Evolutionary conservation across 2,888 invertebrate species (phyloP), one percentile per base, ranked within the genome.

Genomic region (Troilus luridus): DNA sequence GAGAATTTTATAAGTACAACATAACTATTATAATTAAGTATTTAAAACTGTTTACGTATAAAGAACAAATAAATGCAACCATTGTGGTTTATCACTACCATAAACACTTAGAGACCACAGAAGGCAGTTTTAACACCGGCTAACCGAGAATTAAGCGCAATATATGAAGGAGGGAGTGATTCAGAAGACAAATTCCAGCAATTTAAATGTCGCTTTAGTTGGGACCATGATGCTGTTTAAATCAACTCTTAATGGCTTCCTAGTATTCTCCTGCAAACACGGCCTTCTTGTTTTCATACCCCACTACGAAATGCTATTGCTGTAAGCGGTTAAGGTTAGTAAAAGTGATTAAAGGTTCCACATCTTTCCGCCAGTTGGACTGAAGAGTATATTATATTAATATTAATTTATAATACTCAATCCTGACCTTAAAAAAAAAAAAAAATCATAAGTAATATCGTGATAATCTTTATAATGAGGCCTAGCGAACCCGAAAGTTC

Each of bases 271-370:
- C 64, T 11, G 11, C 62, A 41, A 88, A 88, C 64, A 60, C 27
- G 12, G 27, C 62, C 17, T 92, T 60, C 90, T 92, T 92, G 88
- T 77, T 77, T 77, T 77, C 72, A 77, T 77, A 77, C 41, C 17
- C 72, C 41, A 8, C 72, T 12, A 41, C 24, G 27, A 17, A 77
- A 6, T 67, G 67, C 6, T 67, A 14, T 24, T 67, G 14, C 24
- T 0, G 0, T 7, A 14, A 24, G 19, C 8, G 17, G 72, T 17
- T 77, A 77, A 17, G 12, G 27, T 77, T 77, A 77, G 27, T 41
- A 41, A 41, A 41, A 41, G 41, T 41, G 41, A 41, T 77, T 24
- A 24, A 0, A 12, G 12, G 72, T 2, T 7, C 64, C 11, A 10
- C 24, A n/a, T 24, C 67, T 14, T 67, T 24, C 11, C 24, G 10